Evolutionary conservation across 2,888 invertebrate genomes (phyloP).

Genomic region (Erebia palarica): DNA sequence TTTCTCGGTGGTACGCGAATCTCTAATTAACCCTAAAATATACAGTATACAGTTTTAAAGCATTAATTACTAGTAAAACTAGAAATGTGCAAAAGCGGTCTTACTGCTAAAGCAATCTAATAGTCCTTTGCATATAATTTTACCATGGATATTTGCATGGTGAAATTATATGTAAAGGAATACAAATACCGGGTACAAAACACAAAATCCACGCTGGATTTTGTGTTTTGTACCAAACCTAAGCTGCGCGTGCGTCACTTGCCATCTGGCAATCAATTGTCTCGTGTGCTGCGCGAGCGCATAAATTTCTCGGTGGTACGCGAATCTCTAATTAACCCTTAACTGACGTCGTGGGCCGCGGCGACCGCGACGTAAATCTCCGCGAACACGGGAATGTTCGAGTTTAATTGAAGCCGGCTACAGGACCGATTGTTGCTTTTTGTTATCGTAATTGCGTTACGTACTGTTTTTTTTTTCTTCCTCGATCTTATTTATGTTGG

Average conservation of each 20-base stretch:
- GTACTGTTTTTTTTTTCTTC: too few species aligned
- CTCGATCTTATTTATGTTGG: too few species aligned
- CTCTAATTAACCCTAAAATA: constrained; percentile 79
- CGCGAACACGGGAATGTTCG: constrained; percentile 54
- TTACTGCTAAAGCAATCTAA: too few species aligned
- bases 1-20: constrained; percentile 61
- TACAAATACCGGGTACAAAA: too few species aligned
- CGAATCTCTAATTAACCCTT: constrained; percentile 75
- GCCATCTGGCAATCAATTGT: constrained; percentile 62
- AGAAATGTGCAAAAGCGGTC: too few species aligned
- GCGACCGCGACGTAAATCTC: constrained; percentile 63
- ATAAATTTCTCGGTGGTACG: constrained; percentile 66
- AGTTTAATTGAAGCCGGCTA: constrained; percentile 61
- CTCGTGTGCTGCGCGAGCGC: constrained; percentile 50
- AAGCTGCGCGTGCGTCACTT: constrained; percentile 46
- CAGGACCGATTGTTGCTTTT: constrained; percentile 44
- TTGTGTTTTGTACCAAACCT: constrained; percentile 28
- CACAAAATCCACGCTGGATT: too few species aligned
- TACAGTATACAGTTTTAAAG: too few species aligned
- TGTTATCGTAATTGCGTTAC: constrained; percentile 38
- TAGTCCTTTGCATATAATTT: too few species aligned
- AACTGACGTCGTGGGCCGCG: constrained; percentile 56
- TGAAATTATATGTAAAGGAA: too few species aligned
- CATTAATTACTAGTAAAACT: too few species aligned
- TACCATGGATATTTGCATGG: too few species aligned